Conservation (phyloP, 2,888 invertebrate species). For the Muschampia plurimacula region DNA sequence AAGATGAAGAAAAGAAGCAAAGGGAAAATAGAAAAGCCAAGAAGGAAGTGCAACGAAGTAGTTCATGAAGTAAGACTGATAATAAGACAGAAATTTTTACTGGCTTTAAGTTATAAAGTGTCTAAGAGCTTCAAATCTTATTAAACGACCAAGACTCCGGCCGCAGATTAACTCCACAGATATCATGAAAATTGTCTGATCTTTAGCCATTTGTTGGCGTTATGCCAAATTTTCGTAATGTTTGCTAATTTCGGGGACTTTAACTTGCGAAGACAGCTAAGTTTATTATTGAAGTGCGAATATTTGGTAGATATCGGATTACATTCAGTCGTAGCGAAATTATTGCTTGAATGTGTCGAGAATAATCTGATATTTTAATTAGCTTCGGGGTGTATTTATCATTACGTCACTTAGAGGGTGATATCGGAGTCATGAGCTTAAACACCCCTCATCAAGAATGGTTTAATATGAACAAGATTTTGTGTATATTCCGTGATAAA, state of each 20-base stretch:
- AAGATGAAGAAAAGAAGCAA: conserved; percentile 5
- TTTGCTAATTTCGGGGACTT: conserved; percentile 39
- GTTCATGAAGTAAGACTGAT: conserved; percentile 36
- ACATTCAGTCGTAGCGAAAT: conserved; percentile 23
- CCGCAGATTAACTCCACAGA: conserved; percentile 40
- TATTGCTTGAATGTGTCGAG: conserved; percentile 21
- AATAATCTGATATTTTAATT: conserved; percentile 37
- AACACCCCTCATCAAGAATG: too few species aligned
- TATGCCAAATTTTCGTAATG: conserved; percentile 38
- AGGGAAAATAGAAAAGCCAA: neutral
- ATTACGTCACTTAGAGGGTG: neutral
- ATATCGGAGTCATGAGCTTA: too few species aligned
- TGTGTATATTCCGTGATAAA: too few species aligned
- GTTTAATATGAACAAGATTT: too few species aligned
- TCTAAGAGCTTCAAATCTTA: conserved; percentile 40
- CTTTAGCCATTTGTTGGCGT: conserved; percentile 38
- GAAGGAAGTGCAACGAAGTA: conserved; percentile 23
- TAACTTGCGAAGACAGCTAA: conserved; percentile 36
- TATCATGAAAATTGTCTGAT: conserved; percentile 41
- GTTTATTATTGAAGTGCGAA: conserved; percentile 39
- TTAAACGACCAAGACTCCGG: conserved; percentile 40
- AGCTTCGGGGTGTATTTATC: neutral
- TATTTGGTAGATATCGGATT: conserved; percentile 35
- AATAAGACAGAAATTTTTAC: conserved; percentile 39
- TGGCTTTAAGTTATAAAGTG: conserved; percentile 40